A percentile compares a stretch with the other conserved stretches of the same genome.
Evolutionary conservation across 2,797 vertebrate species (phyloP).

Genomic region (Schizothorax lantsangensis): DNA sequence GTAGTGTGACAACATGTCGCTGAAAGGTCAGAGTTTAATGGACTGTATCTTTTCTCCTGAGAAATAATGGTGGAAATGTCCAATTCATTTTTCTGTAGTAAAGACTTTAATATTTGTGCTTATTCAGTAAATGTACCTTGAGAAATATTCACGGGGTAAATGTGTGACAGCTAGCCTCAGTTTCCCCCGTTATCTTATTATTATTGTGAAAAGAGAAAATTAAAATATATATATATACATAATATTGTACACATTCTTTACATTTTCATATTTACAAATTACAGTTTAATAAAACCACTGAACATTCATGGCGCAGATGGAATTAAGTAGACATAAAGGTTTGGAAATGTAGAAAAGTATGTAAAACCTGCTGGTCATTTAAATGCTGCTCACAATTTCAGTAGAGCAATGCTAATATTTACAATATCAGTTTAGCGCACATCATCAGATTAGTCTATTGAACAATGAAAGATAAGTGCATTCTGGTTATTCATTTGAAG

Average conservation of each 20-base stretch:
- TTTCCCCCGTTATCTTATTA: neutral
- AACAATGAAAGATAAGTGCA: neutral
- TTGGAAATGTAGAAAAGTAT: neutral
- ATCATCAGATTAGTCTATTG: neutral
- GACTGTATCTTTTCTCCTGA: slow-evolving; percentile 3
- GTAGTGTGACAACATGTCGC: neutral
- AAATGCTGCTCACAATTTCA: neutral
- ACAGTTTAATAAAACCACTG: neutral
- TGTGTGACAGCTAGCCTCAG: neutral
- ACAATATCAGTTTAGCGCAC: neutral
- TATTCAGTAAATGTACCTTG: neutral
- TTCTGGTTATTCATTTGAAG: neutral
- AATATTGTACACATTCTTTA: neutral
- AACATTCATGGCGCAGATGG: neutral
- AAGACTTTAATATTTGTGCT: neutral
- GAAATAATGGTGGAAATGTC: slow-evolving; percentile 9
- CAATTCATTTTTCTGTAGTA: neutral
- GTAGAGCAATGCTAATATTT: neutral
- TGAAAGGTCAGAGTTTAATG: neutral
- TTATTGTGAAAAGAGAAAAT: neutral
- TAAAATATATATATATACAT: neutral
- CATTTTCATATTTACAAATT: neutral
- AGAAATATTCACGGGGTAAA: neutral
- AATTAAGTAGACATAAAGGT: neutral
- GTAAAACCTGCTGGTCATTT: neutral